phyloP scores from a whole-genome alignment of 2,113 vertebrate species.

The Cygnus buccinator region DNA sequence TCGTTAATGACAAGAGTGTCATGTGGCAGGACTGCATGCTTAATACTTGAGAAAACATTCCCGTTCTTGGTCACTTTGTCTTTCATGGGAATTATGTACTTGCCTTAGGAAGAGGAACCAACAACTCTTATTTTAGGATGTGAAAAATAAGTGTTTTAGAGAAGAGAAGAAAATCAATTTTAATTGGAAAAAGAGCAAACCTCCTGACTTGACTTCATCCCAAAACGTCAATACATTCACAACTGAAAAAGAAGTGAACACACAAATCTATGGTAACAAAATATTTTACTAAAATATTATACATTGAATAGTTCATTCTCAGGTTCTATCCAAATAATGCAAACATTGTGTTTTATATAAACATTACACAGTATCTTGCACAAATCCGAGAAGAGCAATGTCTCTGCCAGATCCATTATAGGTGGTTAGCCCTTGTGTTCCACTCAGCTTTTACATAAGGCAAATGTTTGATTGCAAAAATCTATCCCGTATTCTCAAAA shows the following conservation, averaged over 20 bases:
- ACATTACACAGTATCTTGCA: not conserved
- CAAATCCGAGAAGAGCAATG: not conserved
- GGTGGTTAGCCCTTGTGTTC: not conserved
- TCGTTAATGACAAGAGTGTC: not conserved
- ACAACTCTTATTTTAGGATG: not conserved
- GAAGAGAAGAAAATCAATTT: not conserved
- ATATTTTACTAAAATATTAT: conserved; percentile 55
- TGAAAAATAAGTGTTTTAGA: not conserved
- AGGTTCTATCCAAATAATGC: not conserved
- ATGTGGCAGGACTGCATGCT: not conserved
- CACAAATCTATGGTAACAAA: not conserved
- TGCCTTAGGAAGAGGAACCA: not conserved
- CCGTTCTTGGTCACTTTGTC: not conserved
- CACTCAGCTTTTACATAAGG: not conserved
- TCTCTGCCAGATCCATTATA: not conserved
- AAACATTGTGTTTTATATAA: not conserved
- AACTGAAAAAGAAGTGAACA: rapidly evolving
- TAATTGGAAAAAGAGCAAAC: not conserved
- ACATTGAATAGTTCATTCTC: not conserved
- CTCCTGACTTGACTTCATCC: not conserved
- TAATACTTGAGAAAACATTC: not conserved
- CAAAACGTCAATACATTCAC: not conserved
- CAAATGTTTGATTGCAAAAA: not conserved
- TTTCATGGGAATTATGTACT: not conserved
- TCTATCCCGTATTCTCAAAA: not conserved